Base-by-base conservation (phyloP, 1,140 invertebrate genomes). In the Brachionus manjavacas region DNA sequence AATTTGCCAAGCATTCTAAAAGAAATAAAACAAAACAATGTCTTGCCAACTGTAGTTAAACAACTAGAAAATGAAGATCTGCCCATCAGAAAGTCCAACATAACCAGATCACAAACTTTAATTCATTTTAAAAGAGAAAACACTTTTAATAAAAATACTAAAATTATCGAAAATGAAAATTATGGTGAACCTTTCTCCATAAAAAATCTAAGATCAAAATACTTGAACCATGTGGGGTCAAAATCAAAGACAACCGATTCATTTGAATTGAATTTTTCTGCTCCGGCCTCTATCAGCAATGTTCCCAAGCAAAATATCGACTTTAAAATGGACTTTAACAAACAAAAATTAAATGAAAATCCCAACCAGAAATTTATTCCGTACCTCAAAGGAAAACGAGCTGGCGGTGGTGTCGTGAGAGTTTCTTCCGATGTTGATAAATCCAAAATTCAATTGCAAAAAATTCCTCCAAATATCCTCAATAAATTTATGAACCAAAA, bases 351-450 rank as follows among this genome's bases (percentile, higher is more conserved):
- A 49, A 76, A 49, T 12, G 72, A 76, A 25, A 28, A 25, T 46
- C 16, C 72, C 4, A 76, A 76, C 41, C 72, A 76, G 31, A 76
- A 76, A 49, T 46, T 76, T 46, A 76, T 76, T 14, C 72, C 72
- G 11, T 76, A 76, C 31, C 20, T 49, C 6, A 76, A 49, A 25
- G 72, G 39, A 14, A 76, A 76, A 28, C 72, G 72, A 49, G 72
- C 72, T 25, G 41, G 41, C 43, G 43, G 43, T 49, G 43, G 72
- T 49, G 72, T 49, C 12, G 11, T 76, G 20, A 76, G 41, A 76
- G 41, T 49, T 4, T 76, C 72, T 9, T 25, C 72, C 14, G 41
- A 49, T 49, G 8, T 25, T 23, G 72, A 76, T 9, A 76, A 49
- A 76, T 23, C 25, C 25, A 76, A 76, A 49, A 76, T 76, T 49